Base-by-base conservation (phyloP, 1,140 invertebrate genomes). In the Bombus soroeensis region DNA sequence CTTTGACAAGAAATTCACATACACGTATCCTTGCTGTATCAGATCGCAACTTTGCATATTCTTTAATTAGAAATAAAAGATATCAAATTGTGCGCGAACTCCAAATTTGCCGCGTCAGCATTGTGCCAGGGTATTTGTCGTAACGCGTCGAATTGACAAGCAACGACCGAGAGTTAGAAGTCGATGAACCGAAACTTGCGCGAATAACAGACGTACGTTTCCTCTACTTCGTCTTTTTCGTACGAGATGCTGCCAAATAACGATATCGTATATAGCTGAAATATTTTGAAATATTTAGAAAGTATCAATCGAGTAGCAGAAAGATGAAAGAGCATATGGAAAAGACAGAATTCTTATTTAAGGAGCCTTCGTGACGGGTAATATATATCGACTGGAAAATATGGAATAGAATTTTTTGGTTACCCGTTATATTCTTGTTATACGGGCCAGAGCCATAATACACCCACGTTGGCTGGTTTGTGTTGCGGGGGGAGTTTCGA, bases 381-480 rank as follows among this genome's bases (percentile, higher is more conserved):
- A 39, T 39, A 9, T 39, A 9, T 12, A 41, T 32, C 4, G 6
- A 1, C 6, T 68, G n/a, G 28, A 6, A n/a, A 22, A 43, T 25
- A 28, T 34, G 34, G 82, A 15, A 22, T 39, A 53, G 53, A 66
- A 85, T 73, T 83, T 81, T 47, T 37, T 10, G 18, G 9, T 18
- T 47, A 81, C 83, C 83, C 78, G 70, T 41, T 85, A 81, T 37
- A 73, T 81, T 57, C 57, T 74, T 9, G 68, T 53, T 57, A 68
- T 74, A 75, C 59, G 41, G 59, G 57, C 47, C 83, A 80, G 13
- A 74, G n/a, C 78, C 28, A 74, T 81, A 81, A 81, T 81, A 85
- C 83, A 81, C 83, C 83, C 83, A 85, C 83, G 71, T 71, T n/a
- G 41, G 15, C 57, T 77, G 39, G 59, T 43, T 80, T 57, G 83